Conservation (phyloP, 2,797 vertebrate genomes). For the Triplophysa yarkandensis region DNA sequence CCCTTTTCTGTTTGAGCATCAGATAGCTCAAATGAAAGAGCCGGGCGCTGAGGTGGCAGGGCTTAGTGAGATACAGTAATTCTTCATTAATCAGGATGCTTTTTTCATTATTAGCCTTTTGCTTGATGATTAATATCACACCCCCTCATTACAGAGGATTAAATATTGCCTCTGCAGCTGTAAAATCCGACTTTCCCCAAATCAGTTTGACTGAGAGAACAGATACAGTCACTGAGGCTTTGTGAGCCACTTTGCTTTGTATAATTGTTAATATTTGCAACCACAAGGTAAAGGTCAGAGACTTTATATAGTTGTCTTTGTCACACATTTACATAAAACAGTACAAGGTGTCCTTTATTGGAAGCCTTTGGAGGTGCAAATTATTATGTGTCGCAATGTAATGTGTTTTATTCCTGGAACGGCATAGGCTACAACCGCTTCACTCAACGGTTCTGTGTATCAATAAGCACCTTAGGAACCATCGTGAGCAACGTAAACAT, state of each 20-base stretch:
- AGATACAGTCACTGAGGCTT: not conserved
- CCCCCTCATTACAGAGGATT: slow-evolving; percentile 50
- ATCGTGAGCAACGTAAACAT: too few species aligned
- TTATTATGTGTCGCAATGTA: not conserved
- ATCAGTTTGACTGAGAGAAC: not conserved
- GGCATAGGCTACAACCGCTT: too few species aligned
- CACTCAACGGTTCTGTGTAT: too few species aligned
- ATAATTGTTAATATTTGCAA: slow-evolving; percentile 5
- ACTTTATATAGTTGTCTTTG: slow-evolving; percentile 4
- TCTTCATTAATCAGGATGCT: slow-evolving; percentile 51
- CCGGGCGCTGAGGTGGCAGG: slow-evolving; percentile 34
- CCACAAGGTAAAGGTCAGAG: slow-evolving; percentile 24
- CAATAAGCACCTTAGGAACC: too few species aligned
- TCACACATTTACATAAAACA: slow-evolving; percentile 33
- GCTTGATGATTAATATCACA: slow-evolving; percentile 54
- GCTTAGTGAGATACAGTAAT: slow-evolving; percentile 48
- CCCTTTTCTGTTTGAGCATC: slow-evolving; percentile 45
- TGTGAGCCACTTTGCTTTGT: not conserved
- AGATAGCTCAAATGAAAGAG: slow-evolving; percentile 51
- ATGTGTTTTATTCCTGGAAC: too few species aligned
- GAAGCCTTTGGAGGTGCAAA: slow-evolving; percentile 14
- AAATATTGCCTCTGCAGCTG: slow-evolving; percentile 41
- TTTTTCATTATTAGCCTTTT: slow-evolving; percentile 55
- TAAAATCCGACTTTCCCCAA: slow-evolving; percentile 35
- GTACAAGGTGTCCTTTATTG: slow-evolving; percentile 17